Base-by-base conservation (phyloP, 2,888 invertebrate genomes). In the Hyppa rectilinea region DNA sequence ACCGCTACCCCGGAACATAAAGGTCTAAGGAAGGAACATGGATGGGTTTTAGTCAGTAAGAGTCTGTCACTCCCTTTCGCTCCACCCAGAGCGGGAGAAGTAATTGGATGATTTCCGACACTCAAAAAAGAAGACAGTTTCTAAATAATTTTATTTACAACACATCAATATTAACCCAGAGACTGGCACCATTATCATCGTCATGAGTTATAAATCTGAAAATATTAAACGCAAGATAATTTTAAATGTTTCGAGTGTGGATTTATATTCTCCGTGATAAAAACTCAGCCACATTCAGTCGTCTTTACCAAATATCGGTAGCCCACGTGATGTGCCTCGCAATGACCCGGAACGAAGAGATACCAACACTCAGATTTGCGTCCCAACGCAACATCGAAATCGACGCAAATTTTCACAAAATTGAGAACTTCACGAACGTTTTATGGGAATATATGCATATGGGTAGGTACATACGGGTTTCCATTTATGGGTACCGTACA, bases 301-400 rank as follows among this genome's bases (percentile, higher is more conserved):
- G 17, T 20, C 56, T 20, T 38, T 20, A 40, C 26, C 12, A 52
- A 49, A 47, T 56, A 52, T 61, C 47, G 29, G 0, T 4, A 47
- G 4, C 6, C 45, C 43, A 40, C 63, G 63, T 64, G 36, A 52
- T 29, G 34, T 45, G 53, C 56, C 38, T 64, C 36, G 63, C 34
- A 75, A 64, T 65, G 47, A 66, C 31, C 52, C 29, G 47, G 26
- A 70, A 80, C 29, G 60, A 56, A 49, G 20, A 38, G 43, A 61
- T 55, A 61, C 29, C 26, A 9, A 40, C 14, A 56, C 23, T 36
- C 12, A 56, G 12, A 76, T 47, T 65, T 53, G 29, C 52, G n/a
- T 58, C 34, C 1, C 29, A 55, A 31, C 50, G 26, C 49, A 29
- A 36, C n/a, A 10, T 26, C 12, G 14, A 38, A 45, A 47, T 29